phyloP scores from a whole-genome alignment of 2,888 invertebrate species.

The Lordiphosa andalusiaca region DNA sequence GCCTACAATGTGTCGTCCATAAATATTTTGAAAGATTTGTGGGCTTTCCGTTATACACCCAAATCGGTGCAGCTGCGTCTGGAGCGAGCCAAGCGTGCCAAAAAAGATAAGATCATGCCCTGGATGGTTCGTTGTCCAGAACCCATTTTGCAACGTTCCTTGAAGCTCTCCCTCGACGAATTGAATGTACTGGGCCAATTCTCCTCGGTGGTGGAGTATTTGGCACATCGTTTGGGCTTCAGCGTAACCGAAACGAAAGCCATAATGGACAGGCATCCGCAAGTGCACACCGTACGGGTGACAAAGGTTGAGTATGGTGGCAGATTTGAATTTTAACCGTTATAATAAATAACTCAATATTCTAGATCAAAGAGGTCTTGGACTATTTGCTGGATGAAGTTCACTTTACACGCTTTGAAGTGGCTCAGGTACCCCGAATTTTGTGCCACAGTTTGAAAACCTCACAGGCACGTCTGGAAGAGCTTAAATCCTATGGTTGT shows the following conservation, averaged over 20 bases:
- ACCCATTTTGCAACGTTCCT: slow-evolving; percentile 81
- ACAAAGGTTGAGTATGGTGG: slow-evolving; percentile 80
- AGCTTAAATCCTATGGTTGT: slow-evolving; percentile 81
- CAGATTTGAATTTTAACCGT: neutral
- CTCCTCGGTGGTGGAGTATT: slow-evolving; percentile 81
- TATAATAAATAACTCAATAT: neutral
- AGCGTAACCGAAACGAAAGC: slow-evolving; percentile 80
- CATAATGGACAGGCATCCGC: slow-evolving; percentile 82
- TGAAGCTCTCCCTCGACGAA: slow-evolving; percentile 76
- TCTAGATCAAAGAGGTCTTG: slow-evolving; percentile 82
- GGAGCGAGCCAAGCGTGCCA: slow-evolving; percentile 80
- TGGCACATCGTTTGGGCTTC: slow-evolving; percentile 82
- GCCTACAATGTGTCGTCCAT: slow-evolving; percentile 82
- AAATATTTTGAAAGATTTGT: slow-evolving; percentile 83
- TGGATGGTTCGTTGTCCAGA: slow-evolving; percentile 86
- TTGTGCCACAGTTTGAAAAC: slow-evolving; percentile 83
- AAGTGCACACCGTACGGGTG: slow-evolving; percentile 82
- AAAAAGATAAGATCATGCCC: slow-evolving; percentile 83
- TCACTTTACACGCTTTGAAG: slow-evolving; percentile 82
- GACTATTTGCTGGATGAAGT: slow-evolving; percentile 82
- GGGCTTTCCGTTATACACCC: slow-evolving; percentile 84
- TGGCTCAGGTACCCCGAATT: slow-evolving; percentile 82
- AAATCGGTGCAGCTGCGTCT: slow-evolving; percentile 82
- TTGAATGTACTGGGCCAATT: slow-evolving; percentile 82
- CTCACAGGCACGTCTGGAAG: slow-evolving; percentile 81